These are phyloP conservation scores for Drosophila ficusphila DNA, from an alignment of 1,140 invertebrate genomes.

Conservation along the genomic window DNA sequence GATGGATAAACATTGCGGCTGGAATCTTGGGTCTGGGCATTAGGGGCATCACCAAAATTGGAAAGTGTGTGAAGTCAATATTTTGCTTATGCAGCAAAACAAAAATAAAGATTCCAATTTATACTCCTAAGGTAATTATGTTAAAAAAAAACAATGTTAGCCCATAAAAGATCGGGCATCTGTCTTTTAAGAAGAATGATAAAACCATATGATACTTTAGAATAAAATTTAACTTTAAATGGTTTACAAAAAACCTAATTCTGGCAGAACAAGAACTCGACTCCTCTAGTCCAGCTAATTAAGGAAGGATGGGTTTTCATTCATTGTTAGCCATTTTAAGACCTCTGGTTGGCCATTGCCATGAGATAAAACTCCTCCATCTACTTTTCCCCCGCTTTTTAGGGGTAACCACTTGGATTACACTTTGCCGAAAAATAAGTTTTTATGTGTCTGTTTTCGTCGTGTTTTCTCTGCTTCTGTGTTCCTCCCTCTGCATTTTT, in stretches of 20 bases:
- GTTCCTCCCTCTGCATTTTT: slow-evolving; percentile 35
- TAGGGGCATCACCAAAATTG: not conserved
- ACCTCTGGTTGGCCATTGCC: slow-evolving; percentile 22
- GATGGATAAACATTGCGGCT: slow-evolving; percentile 11
- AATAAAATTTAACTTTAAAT: too few relatives aligned
- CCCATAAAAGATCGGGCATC: too few relatives aligned
- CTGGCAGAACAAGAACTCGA: not conserved
- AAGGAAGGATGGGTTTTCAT: not conserved
- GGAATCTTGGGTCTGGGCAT: not conserved
- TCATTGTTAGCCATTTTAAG: not conserved
- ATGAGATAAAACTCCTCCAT: not conserved
- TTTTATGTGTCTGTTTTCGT: slow-evolving; percentile 1
- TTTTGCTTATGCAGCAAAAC: slow-evolving; percentile 10
- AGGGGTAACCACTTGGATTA: slow-evolving; percentile 64
- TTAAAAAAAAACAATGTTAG: too few relatives aligned
- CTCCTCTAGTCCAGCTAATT: slow-evolving; percentile 16
- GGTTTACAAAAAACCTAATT: not conserved
- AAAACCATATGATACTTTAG: too few relatives aligned
- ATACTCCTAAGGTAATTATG: too few relatives aligned
- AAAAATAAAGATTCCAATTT: too few relatives aligned
- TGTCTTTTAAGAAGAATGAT: too few relatives aligned
- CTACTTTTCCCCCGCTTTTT: not conserved
- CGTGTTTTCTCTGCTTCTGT: slow-evolving; percentile 2
- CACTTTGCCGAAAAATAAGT: slow-evolving; percentile 57
- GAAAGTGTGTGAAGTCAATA: not conserved